Evolutionary conservation across 1,140 invertebrate species (phyloP).

Genomic region (Drosophila arawakana): DNA sequence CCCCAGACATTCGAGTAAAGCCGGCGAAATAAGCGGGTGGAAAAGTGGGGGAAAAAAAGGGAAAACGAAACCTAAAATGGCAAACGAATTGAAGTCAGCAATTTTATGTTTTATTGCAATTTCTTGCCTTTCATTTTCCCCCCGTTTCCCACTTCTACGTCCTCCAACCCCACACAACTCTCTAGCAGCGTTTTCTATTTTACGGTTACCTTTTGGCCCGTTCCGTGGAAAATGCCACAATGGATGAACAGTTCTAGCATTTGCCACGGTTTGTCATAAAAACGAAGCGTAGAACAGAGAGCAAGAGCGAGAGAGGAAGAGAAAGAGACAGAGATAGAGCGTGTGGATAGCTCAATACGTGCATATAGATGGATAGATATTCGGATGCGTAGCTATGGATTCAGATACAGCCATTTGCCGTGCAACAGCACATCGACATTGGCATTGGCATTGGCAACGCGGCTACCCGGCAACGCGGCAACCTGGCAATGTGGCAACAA

Average conservation of each 20-base stretch:
- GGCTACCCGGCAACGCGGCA: constrained; percentile 23
- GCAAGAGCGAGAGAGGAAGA: background rate
- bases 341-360: constrained; percentile 3
- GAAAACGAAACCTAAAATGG: constrained; percentile 74
- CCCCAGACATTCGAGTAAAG: constrained; percentile 47
- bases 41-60: constrained; percentile 16
- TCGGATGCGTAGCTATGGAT: constrained; percentile 36
- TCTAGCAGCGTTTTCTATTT: constrained; percentile 48
- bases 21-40: constrained; percentile 12
- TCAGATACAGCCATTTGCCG: constrained; percentile 47
- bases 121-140: constrained; percentile 67
- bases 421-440: constrained; percentile 22
- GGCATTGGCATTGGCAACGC: constrained; percentile 11
- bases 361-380: constrained; percentile 10
- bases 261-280: constrained; percentile 52
- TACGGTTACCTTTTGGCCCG: constrained; percentile 29
- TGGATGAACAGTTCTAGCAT: constrained; percentile 18
- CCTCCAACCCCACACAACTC: background rate
- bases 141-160: background rate
- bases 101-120: constrained; percentile 83
- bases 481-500: constrained; percentile 50
- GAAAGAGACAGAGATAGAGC: background rate
- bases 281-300: too few species aligned
- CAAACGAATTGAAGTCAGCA: constrained; percentile 82
- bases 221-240: constrained; percentile 1